Conservation (phyloP, 2,113 vertebrate genomes). For the Elephas maximus region DNA sequence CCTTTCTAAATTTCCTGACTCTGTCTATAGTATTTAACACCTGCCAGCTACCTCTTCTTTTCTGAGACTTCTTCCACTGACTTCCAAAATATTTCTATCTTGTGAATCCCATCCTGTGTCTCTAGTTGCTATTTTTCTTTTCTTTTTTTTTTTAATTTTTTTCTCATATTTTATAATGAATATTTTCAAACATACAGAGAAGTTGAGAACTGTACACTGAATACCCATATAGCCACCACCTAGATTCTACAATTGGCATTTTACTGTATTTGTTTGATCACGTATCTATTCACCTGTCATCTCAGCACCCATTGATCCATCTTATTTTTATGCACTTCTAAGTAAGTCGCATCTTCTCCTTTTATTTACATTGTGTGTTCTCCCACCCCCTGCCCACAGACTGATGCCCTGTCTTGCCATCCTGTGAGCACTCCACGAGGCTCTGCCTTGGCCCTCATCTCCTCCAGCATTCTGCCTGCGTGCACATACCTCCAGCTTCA, state of each 20-base stretch:
- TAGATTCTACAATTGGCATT: background rate
- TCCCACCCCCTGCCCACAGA: background rate
- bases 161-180: background rate
- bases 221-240: background rate
- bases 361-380: background rate
- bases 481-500: background rate
- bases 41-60: background rate
- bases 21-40: background rate
- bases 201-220: background rate
- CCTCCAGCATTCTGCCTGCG: background rate
- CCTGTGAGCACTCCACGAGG: background rate
- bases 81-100: background rate
- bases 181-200: constrained; percentile 36
- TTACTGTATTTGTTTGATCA: background rate
- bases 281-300: background rate
- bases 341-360: background rate
- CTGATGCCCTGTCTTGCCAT: background rate
- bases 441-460: background rate
- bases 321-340: constrained; percentile 2
- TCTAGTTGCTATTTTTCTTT: background rate
- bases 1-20: background rate
- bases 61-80: background rate
- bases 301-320: background rate
- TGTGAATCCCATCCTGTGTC: background rate
- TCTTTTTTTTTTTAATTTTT: background rate